Conservation (phyloP, 1,140 invertebrate genomes). For the Lordiphosa mommai region DNA sequence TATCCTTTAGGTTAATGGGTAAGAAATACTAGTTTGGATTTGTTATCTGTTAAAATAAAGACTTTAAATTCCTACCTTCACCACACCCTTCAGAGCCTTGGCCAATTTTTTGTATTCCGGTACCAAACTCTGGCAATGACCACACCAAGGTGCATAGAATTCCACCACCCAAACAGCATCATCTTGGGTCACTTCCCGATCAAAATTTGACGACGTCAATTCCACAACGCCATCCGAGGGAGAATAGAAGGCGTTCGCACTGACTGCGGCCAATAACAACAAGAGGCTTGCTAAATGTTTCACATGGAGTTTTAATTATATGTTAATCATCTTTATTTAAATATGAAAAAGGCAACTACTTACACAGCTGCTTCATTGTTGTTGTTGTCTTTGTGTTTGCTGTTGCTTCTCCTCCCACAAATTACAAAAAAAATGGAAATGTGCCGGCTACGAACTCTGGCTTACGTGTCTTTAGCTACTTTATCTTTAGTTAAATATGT, state of each 20-base stretch:
- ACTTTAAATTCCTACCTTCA: constrained; percentile 88
- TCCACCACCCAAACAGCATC: constrained; percentile 93
- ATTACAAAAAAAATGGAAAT: neutral
- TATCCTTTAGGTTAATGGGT: too few relatives aligned
- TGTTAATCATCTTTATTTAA: constrained; percentile 1
- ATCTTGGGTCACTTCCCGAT: constrained; percentile 90
- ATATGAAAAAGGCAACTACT: constrained; percentile 1
- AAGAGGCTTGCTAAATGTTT: constrained; percentile 33
- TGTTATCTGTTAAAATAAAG: too few relatives aligned
- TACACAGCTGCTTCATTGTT: constrained; percentile 33
- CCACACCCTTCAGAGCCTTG: constrained; percentile 92
- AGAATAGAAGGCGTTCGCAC: constrained; percentile 86
- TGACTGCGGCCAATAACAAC: constrained; percentile 35
- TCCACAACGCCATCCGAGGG: constrained; percentile 92
- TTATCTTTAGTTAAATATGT: neutral
- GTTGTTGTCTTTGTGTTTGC: too few relatives aligned
- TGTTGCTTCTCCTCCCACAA: neutral
- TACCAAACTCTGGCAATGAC: constrained; percentile 90
- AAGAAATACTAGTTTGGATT: too few relatives aligned
- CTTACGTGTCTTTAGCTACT: constrained; percentile 4
- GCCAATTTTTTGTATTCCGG: constrained; percentile 95
- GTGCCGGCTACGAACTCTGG: neutral
- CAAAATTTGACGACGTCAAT: constrained; percentile 94
- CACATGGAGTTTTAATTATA: neutral
- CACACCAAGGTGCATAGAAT: constrained; percentile 97